phyloP scores from a whole-genome alignment of 2,888 invertebrate species.

The Pollenia angustigena region DNA sequence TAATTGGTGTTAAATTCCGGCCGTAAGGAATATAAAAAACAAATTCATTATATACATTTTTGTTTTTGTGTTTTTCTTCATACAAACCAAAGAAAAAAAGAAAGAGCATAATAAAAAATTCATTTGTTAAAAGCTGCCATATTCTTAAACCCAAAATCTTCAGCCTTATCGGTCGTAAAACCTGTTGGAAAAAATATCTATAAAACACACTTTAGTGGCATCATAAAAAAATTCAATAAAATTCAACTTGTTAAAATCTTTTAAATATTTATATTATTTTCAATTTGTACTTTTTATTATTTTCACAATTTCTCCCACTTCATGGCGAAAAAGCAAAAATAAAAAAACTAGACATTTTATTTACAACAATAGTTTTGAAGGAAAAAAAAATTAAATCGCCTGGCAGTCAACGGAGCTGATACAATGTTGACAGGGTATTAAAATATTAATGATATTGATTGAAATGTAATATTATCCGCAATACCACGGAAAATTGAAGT shows the following conservation, averaged over 20 bases:
- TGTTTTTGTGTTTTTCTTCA: too few relatives aligned
- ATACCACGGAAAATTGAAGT: conserved; percentile 22
- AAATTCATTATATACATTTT: too few relatives aligned
- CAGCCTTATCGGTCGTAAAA: neutral
- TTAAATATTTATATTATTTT: conserved; percentile 34
- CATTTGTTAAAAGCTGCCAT: too few relatives aligned
- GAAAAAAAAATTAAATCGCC: conserved; percentile 4
- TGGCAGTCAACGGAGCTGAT: conserved; percentile 4
- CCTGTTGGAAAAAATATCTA: neutral
- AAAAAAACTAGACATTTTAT: conserved; percentile 9
- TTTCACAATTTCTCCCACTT: neutral
- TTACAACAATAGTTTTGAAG: neutral
- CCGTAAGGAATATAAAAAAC: too few relatives aligned
- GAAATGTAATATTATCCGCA: conserved; percentile 28
- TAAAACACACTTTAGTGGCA: conserved; percentile 4
- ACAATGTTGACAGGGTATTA: conserved; percentile 39
- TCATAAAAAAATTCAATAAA: conserved; percentile 5
- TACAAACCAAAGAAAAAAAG: too few relatives aligned
- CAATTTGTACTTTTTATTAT: conserved; percentile 11
- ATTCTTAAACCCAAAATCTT: too few relatives aligned
- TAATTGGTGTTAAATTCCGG: too few relatives aligned
- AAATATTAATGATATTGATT: conserved; percentile 60
- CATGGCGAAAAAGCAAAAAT: neutral
- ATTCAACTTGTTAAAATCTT: conserved; percentile 33
- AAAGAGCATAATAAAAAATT: too few relatives aligned